Base-by-base conservation (phyloP, 2,113 vertebrate species). In the Gallinago jamesoni region DNA sequence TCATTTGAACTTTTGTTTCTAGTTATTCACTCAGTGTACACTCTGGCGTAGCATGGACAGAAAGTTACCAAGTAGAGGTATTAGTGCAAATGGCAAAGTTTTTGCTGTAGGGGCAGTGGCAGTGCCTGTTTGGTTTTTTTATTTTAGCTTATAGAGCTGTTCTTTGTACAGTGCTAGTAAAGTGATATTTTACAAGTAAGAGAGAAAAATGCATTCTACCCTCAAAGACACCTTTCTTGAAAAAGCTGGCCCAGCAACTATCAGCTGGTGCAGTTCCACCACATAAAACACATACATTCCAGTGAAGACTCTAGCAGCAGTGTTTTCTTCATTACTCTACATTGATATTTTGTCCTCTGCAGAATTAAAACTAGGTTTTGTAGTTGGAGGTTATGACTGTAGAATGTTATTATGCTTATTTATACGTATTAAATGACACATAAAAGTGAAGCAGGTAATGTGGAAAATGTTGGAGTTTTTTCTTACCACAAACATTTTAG, bases 381-480 rank as follows among this genome's bases (percentile, higher is more conserved):
- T 53, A 94, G 75, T 43, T 60, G 80, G 52, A 92, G 9, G 30
- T 87, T 83, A 25, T 80, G 77, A 86, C 48, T 86, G 18, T 62
- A 80, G 57, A 88, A 86, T 81, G 45, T 89, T 82, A 52, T 59
- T 91, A 21, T 56, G 43, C 73, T 80, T 84, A 82, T 84, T 89
- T 92, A 25, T 93, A 39, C 5, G 15, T 92, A 81, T 90, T 86
- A 79, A 87, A 89, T 89, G 77, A 82, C 87, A 89, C 11, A 10
- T 52, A 83, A 72, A 94, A 83, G 50, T 72, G 66, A 85, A 93
- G 50, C 72, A 88, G 78, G 84, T 95, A 90, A 75, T 91, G 63
- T 53, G 47, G 82, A 87, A 84, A 94, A 80, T 41, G 39, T 72
- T 91, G 55, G 41, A 41, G 7, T 18, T 82, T 78, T 88, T 94